A percentile compares a stretch with the other conserved stretches of the same genome.
Conservation (phyloP, 2,797 vertebrate species). For the Poecile montanus region DNA sequence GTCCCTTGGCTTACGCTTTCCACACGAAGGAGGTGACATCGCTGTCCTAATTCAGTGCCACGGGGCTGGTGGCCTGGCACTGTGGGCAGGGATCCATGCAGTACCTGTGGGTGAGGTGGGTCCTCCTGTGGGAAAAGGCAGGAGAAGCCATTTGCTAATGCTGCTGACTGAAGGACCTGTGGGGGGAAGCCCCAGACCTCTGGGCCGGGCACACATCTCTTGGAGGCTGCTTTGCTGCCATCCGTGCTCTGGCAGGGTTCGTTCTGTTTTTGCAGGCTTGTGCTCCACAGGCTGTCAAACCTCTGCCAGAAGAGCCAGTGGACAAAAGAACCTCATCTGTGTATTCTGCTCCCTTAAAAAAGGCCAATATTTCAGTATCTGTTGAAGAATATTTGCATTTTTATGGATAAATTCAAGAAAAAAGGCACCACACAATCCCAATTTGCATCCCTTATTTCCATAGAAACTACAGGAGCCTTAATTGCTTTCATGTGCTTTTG, state of each 20-base stretch:
- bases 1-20: neutral
- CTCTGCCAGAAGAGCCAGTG: constrained; percentile 3
- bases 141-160: neutral
- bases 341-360: constrained; percentile 29
- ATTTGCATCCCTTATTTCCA: constrained; percentile 73
- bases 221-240: neutral
- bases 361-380: constrained; percentile 54
- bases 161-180: neutral
- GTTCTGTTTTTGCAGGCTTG: accelerated
- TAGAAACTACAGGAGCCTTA: constrained; percentile 63
- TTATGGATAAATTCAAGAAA: constrained; percentile 72
- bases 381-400: constrained; percentile 65
- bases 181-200: neutral
- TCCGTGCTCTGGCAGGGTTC: neutral
- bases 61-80: accelerated
- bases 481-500: constrained; percentile 55
- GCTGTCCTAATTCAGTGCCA: neutral
- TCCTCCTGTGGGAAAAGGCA: accelerated
- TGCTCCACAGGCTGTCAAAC: neutral
- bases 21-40: neutral
- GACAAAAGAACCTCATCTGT: constrained; percentile 20
- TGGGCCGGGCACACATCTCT: accelerated
- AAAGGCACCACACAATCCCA: constrained; percentile 61
- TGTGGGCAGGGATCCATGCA: accelerated
- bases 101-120: neutral